phyloP scores from a whole-genome alignment of 2,888 invertebrate species.

The Caenorhabditis zanzibari region DNA sequence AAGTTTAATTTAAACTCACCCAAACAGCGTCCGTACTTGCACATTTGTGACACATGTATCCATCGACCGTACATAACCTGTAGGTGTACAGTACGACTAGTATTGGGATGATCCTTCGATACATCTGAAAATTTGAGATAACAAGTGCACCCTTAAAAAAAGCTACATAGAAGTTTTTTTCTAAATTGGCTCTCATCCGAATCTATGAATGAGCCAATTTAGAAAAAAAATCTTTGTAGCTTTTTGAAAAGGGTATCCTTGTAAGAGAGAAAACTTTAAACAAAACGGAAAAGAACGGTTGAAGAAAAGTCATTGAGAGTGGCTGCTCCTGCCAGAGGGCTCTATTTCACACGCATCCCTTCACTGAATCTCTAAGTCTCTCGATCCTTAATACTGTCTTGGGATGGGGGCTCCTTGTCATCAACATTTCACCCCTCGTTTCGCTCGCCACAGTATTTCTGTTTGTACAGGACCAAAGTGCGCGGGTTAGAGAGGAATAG shows the following conservation, averaged over 20 bases:
- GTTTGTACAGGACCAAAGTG: constrained; percentile 51
- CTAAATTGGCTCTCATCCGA: too few species aligned
- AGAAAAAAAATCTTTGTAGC: too few species aligned
- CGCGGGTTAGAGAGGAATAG: constrained; percentile 4
- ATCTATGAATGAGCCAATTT: too few species aligned
- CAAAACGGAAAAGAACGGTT: constrained; percentile 14
- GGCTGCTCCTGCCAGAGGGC: constrained; percentile 12
- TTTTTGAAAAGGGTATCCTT: too few species aligned
- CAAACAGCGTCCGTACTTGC: constrained; percentile 64
- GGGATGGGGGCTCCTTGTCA: constrained; percentile 27
- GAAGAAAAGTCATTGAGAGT: neutral
- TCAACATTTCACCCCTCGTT: constrained; percentile 33
- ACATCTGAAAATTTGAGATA: constrained; percentile 56
- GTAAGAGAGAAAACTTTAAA: neutral
- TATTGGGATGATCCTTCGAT: constrained; percentile 6
- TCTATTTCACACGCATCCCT: constrained; percentile 53
- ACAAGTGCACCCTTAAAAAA: too few species aligned
- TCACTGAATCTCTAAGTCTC: constrained; percentile 38
- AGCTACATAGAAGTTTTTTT: too few species aligned
- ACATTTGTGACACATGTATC: constrained; percentile 58
- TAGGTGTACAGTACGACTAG: constrained; percentile 5
- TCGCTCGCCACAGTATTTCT: constrained; percentile 48
- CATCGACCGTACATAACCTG: neutral
- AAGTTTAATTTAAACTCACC: constrained; percentile 27
- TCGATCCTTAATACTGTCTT: constrained; percentile 9